phyloP scores from a whole-genome alignment of 2,797 vertebrate genomes.

The Darevskia nairensis region DNA sequence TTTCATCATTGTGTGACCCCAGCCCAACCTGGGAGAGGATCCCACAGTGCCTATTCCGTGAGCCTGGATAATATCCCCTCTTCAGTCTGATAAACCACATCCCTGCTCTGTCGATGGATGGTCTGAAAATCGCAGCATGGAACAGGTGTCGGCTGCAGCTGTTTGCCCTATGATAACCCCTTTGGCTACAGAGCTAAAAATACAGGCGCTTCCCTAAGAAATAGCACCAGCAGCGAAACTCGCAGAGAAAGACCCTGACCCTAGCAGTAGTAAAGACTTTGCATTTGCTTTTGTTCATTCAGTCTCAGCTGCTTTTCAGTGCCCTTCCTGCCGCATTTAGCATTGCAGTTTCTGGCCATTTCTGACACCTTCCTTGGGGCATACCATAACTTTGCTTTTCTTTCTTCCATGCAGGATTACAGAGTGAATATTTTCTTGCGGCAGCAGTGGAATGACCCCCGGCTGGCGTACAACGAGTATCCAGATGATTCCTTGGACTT shows the following conservation, averaged over 20 bases:
- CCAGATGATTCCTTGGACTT: slow-evolving; percentile 96
- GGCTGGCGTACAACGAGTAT: slow-evolving; percentile 95
- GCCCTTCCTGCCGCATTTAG: background rate
- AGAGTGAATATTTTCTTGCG: slow-evolving; percentile 97
- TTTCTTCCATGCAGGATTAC: slow-evolving; percentile 86
- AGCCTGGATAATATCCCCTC: background rate
- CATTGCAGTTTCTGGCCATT: background rate
- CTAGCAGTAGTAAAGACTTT: background rate
- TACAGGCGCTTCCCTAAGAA: slow-evolving; percentile 22
- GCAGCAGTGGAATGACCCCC: slow-evolving; percentile 98
- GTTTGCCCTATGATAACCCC: slow-evolving; percentile 43
- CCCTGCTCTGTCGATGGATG: slow-evolving; percentile 6
- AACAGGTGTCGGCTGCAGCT: slow-evolving; percentile 46
- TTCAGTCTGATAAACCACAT: background rate
- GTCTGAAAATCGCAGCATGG: slow-evolving; percentile 14
- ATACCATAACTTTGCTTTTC: background rate
- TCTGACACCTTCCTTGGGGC: background rate
- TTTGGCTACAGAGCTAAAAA: slow-evolving; percentile 42
- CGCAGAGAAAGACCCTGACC: accelerated
- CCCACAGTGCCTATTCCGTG: background rate
- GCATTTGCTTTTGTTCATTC: background rate
- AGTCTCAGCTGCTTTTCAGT: background rate
- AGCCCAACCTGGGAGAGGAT: background rate
- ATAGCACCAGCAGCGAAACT: background rate
- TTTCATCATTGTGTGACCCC: background rate